Conservation (phyloP, 2,113 vertebrate genomes). For the Calidris pugnax region DNA sequence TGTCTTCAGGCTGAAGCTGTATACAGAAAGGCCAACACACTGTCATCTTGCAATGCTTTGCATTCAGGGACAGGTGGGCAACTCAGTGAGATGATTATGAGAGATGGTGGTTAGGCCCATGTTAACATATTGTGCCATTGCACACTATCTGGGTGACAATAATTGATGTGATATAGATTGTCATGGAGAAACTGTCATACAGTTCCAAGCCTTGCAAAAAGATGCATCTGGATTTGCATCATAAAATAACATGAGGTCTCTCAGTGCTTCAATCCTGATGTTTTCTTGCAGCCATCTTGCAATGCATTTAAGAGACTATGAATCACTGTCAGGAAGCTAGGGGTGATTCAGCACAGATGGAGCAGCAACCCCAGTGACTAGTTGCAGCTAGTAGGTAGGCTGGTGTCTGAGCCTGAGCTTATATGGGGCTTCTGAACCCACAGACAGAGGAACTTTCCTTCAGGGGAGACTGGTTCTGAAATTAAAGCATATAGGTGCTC, state of each 20-base stretch:
- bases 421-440: background rate
- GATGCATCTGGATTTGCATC: background rate
- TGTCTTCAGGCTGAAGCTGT: background rate
- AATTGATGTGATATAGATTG: background rate
- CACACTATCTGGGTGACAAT: background rate
- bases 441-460: background rate
- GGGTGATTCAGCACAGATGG: background rate
- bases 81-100: background rate
- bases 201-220: background rate
- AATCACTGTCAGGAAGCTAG: background rate
- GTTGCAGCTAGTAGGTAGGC: background rate
- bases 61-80: background rate
- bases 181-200: background rate
- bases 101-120: background rate
- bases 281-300: background rate
- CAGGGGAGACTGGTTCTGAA: background rate
- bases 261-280: background rate
- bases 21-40: background rate
- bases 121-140: background rate
- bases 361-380: background rate
- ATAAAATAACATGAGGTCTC: background rate
- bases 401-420: background rate
- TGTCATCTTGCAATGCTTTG: background rate
- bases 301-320: background rate
- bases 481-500: background rate